phyloP scores from a whole-genome alignment of 2,888 invertebrate species.

The Agelastica alni region DNA sequence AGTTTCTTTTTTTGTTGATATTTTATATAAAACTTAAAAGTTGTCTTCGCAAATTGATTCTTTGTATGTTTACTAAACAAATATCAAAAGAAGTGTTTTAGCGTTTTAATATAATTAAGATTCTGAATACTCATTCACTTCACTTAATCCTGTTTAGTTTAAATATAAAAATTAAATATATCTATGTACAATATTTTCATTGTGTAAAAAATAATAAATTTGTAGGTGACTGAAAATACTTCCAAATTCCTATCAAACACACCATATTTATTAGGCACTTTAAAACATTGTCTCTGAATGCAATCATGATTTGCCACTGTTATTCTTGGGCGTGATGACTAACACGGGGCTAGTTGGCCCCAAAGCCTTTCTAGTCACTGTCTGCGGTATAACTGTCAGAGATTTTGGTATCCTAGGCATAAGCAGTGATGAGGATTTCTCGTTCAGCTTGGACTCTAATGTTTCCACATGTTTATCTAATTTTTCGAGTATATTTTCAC shows the following conservation, averaged over 20 bases:
- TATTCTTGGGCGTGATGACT: conserved; percentile 46
- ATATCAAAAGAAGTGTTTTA: too few relatives aligned
- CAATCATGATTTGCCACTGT: conserved; percentile 49
- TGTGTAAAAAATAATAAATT: too few relatives aligned
- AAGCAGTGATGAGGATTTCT: conserved; percentile 57
- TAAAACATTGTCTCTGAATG: conserved; percentile 44
- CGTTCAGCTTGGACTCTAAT: conserved; percentile 50
- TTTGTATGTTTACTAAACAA: too few relatives aligned
- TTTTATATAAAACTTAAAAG: too few relatives aligned
- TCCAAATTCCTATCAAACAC: conserved; percentile 14
- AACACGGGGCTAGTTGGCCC: conserved; percentile 50
- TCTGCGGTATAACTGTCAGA: conserved; percentile 78
- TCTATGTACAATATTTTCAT: too few relatives aligned
- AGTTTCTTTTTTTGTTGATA: too few relatives aligned
- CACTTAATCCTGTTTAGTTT: too few relatives aligned
- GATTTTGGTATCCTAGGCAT: conserved; percentile 82
- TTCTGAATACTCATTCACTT: too few relatives aligned
- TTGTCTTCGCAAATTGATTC: too few relatives aligned
- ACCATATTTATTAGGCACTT: conserved; percentile 43
- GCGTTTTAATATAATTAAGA: too few relatives aligned
- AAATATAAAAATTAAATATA: too few relatives aligned
- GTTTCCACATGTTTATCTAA: conserved; percentile 59
- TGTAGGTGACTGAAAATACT: too few relatives aligned
- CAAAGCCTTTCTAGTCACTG: conserved; percentile 52
- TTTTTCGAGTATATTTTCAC: conserved; percentile 54